A percentile compares a stretch with the other conserved stretches of the same genome.
Conservation (phyloP, 1,140 invertebrate species). For the Calliopsis andreniformis region DNA sequence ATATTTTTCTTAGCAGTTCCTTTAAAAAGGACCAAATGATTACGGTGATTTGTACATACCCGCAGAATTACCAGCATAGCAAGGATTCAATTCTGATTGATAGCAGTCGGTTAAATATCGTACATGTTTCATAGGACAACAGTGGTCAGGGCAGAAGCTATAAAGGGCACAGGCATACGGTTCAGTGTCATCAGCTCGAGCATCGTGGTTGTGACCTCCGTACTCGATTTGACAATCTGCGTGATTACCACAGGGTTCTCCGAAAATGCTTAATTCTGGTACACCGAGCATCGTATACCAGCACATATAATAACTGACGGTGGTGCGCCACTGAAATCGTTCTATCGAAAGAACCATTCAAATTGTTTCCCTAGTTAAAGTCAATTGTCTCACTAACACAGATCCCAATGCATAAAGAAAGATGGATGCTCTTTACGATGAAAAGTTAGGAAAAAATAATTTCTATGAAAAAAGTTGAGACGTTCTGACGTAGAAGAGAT, state of each 20-base stretch:
- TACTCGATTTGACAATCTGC: slow-evolving; percentile 82
- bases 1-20: too few relatives aligned
- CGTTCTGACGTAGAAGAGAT: too few relatives aligned
- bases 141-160: slow-evolving; percentile 86
- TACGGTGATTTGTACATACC: slow-evolving; percentile 38
- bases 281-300: slow-evolving; percentile 84
- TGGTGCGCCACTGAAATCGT: slow-evolving; percentile 84
- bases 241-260: slow-evolving; percentile 84
- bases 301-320: slow-evolving; percentile 86
- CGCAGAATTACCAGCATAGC: slow-evolving; percentile 72
- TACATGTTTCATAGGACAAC: slow-evolving; percentile 82
- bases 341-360: too few relatives aligned
- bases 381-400: too few relatives aligned
- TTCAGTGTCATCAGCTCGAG: slow-evolving; percentile 81
- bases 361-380: too few relatives aligned
- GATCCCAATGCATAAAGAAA: too few relatives aligned
- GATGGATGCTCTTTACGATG: too few relatives aligned
- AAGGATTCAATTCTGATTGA: slow-evolving; percentile 78
- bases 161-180: slow-evolving; percentile 84
- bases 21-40: too few relatives aligned
- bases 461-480: too few relatives aligned
- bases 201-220: slow-evolving; percentile 78
- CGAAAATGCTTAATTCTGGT: slow-evolving; percentile 80
- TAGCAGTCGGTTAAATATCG: slow-evolving; percentile 74
- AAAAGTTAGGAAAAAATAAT: too few relatives aligned